A percentile compares a stretch with the other conserved stretches of the same genome.
Evolutionary conservation across 2,888 invertebrate species (phyloP).

Genomic region (Cataglyphis albicans): DNA sequence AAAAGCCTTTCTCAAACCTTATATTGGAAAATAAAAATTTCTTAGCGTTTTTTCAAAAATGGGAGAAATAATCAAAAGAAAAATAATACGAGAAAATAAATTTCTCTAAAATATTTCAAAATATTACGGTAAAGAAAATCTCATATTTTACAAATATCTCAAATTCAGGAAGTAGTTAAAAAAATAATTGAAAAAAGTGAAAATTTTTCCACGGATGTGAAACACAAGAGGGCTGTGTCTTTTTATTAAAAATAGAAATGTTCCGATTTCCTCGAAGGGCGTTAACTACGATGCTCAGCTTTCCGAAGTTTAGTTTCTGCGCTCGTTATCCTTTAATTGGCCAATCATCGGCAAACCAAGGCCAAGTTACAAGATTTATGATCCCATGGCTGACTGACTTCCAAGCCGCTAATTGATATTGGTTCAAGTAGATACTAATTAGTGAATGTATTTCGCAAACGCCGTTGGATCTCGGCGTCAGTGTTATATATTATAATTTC

Average conservation of each 20-base stretch:
- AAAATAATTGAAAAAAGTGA: not conserved
- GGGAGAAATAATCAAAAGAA: not conserved
- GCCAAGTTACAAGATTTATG: conserved; percentile 36
- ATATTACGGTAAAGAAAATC: not conserved
- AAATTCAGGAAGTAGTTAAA: not conserved
- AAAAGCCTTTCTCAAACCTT: conserved; percentile 7
- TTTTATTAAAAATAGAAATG: not conserved
- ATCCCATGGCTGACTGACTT: conserved; percentile 7
- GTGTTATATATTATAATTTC: not conserved
- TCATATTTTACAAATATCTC: not conserved
- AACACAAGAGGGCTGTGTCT: not conserved
- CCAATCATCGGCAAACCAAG: conserved; percentile 20
- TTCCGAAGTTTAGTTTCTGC: conserved; percentile 37
- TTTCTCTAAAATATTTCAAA: conserved; percentile 6
- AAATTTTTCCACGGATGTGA: not conserved
- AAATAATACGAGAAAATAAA: not conserved
- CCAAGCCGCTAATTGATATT: conserved; percentile 35
- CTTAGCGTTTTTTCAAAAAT: not conserved
- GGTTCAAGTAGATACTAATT: conserved; percentile 24
- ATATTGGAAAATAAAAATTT: not conserved
- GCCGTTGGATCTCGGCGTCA: not conserved
- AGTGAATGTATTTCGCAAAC: not conserved
- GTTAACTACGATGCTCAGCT: conserved; percentile 19
- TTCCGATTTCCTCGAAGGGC: not conserved
- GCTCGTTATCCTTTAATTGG: conserved; percentile 55